Evolutionary conservation across 2,113 vertebrate genomes (phyloP), one percentile per base, ranked within the genome.

Genomic region (Tympanuchus pallidicinctus): DNA sequence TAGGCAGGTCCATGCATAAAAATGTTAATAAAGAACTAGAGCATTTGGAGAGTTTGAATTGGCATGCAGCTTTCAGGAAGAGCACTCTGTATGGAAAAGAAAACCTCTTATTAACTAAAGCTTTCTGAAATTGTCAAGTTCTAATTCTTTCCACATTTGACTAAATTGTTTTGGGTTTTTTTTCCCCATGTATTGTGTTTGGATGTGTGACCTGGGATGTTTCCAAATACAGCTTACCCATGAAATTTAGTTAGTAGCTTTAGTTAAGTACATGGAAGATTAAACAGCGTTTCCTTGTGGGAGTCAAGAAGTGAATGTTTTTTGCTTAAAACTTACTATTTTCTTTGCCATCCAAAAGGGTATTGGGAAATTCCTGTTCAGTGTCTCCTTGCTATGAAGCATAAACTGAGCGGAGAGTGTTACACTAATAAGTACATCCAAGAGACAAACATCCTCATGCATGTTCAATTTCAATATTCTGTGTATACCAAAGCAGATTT

Each of bases 301-400:
- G 18, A 64, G 64, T 12, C 3, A 32, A 38, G 90, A 94, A 73
- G 38, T 19, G 0, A 21, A 61, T 30, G 6, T 71, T 25, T 48
- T 93, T 86, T 48, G 3, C 28, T 92, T 74, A 70, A 30, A 74
- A 70, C 3, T 1, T 71, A 88, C 78, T 74, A 27, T 80, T 48
- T 71, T 69, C 47, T 90, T 87, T 88, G 47, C 59, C 60, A 52
- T 86, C 76, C 90, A 75, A 96, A 96, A 83, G 72, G 36, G 74
- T 95, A 90, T 47, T 59, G 92, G 78, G 90, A 87, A 27, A 21
- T 16, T 76, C 8, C 8, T 67, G 56, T 45, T 85, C 36, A 30
- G 0, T 76, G 24, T 57, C 13, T 86, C 77, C 54, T 43, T 43
- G 4, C 0, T 17, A 1, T 83, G 52, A 48, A 75, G 42, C 17